Percentiles rank a stretch among this genome's conserved stretches.
phyloP scores from a whole-genome alignment of 2,888 invertebrate genomes.

The Drosophila dives region DNA sequence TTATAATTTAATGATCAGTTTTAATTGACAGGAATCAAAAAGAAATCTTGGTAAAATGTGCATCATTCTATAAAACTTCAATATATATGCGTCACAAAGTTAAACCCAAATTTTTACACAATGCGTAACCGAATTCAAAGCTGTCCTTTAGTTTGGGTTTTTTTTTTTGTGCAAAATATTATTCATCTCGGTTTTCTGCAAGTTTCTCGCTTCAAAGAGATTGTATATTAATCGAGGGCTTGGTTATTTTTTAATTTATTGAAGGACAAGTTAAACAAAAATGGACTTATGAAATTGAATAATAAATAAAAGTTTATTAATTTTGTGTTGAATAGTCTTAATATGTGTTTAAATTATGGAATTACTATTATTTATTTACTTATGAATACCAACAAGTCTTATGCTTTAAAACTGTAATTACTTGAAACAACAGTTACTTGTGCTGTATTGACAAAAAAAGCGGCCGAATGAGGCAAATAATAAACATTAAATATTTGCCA shows the following conservation, averaged over 20 bases:
- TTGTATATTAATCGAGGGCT: constrained; percentile 30
- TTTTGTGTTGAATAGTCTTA: constrained; percentile 8
- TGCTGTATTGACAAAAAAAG: constrained; percentile 21
- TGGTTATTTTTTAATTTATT: constrained; percentile 15
- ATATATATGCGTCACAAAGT: constrained; percentile 18
- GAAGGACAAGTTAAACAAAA: constrained; percentile 46
- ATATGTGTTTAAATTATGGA: background rate
- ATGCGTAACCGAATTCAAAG: constrained; percentile 47
- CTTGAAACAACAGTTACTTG: constrained; percentile 49
- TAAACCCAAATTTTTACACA: constrained; percentile 36
- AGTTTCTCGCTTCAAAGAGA: constrained; percentile 6
- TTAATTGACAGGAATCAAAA: background rate
- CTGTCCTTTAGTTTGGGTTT: constrained; percentile 29
- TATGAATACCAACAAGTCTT: background rate
- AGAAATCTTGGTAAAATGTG: background rate
- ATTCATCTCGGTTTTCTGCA: constrained; percentile 9
- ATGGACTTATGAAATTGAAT: constrained; percentile 13
- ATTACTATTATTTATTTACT: background rate
- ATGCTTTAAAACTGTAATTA: background rate
- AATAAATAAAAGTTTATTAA: background rate
- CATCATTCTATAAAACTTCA: background rate
- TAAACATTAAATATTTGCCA: constrained; percentile 50
- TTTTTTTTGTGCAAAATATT: background rate
- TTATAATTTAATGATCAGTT: background rate
- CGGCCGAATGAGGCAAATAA: constrained; percentile 33